Evolutionary conservation across 1,140 invertebrate genomes (phyloP).

Genomic region (Geopemphigus sp.): DNA sequence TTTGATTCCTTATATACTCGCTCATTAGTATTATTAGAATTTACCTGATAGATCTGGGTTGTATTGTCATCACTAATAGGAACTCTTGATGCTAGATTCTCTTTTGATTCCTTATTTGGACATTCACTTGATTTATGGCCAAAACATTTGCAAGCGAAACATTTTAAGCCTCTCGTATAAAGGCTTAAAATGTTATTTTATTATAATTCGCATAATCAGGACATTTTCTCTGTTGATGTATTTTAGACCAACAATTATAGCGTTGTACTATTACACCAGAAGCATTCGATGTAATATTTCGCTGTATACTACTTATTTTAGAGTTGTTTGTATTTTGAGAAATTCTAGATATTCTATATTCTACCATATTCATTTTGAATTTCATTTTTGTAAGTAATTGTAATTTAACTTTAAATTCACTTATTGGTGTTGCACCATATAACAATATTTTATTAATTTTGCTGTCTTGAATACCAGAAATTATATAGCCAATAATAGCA

Average conservation of each 20-base stretch:
- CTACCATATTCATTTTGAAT: background rate
- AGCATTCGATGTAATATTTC: background rate
- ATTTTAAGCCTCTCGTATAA: background rate
- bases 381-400: background rate
- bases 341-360: background rate
- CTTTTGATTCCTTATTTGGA: background rate
- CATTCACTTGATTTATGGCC: background rate
- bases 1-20: background rate
- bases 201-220: background rate
- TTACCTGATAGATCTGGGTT: background rate
- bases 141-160: background rate
- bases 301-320: background rate
- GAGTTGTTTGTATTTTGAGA: too few relatives aligned
- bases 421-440: background rate
- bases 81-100: background rate
- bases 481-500: too few relatives aligned
- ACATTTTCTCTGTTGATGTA: background rate
- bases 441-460: too few relatives aligned
- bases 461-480: too few relatives aligned
- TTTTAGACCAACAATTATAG: background rate
- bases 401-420: too few relatives aligned
- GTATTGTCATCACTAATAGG: background rate
- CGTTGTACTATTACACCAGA: background rate
- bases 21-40: background rate
- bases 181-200: too few relatives aligned